Evolutionary conservation across 2,113 vertebrate species (phyloP).

Genomic region (Acrocephalus arundinaceus): DNA sequence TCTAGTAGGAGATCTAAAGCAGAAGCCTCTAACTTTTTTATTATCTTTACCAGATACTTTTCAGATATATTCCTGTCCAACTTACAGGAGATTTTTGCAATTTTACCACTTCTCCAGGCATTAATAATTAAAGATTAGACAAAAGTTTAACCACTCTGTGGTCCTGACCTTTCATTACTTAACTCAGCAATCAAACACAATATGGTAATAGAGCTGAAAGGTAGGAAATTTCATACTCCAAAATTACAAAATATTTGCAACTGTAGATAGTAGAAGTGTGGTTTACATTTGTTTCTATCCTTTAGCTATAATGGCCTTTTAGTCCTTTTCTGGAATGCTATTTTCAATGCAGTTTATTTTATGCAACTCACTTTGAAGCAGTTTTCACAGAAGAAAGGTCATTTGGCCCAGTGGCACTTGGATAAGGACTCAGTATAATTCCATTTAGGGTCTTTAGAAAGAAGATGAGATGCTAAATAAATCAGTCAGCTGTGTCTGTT

Average conservation of each 20-base stretch:
- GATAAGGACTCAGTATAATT: background rate
- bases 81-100: background rate
- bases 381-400: conserved; percentile 47
- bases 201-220: background rate
- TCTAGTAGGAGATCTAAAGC: background rate
- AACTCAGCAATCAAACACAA: background rate
- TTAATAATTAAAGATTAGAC: background rate
- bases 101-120: background rate
- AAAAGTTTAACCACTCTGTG: background rate
- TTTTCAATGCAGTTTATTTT: background rate
- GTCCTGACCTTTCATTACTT: background rate
- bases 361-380: background rate
- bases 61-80: background rate
- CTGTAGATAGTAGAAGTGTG: background rate
- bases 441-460: conserved; percentile 27
- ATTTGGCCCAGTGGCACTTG: conserved; percentile 20
- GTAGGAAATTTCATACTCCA: background rate
- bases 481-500: conserved; percentile 12
- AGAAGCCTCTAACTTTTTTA: background rate
- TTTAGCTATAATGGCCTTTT: background rate
- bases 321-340: background rate
- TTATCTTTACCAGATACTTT: background rate
- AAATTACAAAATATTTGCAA: background rate
- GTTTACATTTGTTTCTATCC: background rate
- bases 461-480: conserved; percentile 8